Evolutionary conservation across 2,113 vertebrate species (phyloP).

Genomic region (Cichladusa arquata): DNA sequence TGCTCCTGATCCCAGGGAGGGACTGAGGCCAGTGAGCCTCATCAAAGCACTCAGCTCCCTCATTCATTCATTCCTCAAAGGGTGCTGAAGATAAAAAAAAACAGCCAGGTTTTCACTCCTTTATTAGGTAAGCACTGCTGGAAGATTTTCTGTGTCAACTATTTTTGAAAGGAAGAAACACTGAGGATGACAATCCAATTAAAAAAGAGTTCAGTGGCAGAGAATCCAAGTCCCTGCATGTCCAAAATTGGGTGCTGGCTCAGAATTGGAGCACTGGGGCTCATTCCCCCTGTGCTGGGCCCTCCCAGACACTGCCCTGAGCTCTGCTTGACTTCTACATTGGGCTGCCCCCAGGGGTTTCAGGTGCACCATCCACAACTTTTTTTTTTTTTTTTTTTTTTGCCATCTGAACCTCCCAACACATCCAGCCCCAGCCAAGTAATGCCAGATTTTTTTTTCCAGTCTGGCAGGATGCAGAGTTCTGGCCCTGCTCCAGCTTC

Average conservation of each 20-base stretch:
- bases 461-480: background rate
- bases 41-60: background rate
- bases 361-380: background rate
- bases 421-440: background rate
- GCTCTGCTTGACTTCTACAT: accelerated
- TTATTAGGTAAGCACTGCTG: background rate
- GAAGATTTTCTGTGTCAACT: background rate
- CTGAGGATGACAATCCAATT: background rate
- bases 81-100: background rate
- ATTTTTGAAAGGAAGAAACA: background rate
- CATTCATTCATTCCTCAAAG: background rate
- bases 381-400: too few relatives aligned
- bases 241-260: accelerated
- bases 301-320: background rate
- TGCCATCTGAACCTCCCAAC: background rate
- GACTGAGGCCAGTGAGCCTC: background rate
- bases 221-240: background rate
- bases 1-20: background rate
- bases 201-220: background rate
- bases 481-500: background rate
- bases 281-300: background rate
- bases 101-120: background rate
- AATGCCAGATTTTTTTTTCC: background rate
- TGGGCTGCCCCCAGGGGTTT: background rate
- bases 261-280: background rate